Evolutionary conservation across 2,888 invertebrate genomes (phyloP).

Genomic region (Meganola albula): DNA sequence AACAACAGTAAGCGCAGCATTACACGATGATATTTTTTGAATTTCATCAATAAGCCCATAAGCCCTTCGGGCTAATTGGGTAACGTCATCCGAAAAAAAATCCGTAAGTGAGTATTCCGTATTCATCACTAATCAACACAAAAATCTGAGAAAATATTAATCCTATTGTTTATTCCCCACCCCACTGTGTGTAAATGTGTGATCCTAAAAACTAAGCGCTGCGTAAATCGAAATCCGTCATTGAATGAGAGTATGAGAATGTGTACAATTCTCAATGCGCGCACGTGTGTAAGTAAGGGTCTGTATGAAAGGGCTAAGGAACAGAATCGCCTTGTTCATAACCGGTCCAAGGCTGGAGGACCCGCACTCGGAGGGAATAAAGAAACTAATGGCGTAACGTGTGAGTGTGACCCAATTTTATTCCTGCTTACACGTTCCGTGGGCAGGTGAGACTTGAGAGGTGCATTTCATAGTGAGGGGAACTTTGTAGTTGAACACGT

Average conservation of each 20-base stretch:
- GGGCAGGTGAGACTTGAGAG: conserved; percentile 70
- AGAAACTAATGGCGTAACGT: conserved; percentile 39
- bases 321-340: conserved; percentile 38
- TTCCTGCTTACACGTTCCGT: conserved; percentile 30
- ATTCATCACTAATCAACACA: neutral
- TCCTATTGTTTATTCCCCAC: conserved; percentile 16
- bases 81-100: conserved; percentile 3
- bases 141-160: conserved; percentile 2
- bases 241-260: conserved; percentile 36
- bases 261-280: conserved; percentile 40
- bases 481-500: conserved; percentile 41
- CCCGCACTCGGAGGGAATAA: conserved; percentile 28
- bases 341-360: conserved; percentile 42
- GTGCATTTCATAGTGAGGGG: conserved; percentile 56
- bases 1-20: no score
- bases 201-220: conserved; percentile 18
- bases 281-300: conserved; percentile 63
- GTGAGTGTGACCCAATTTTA: conserved; percentile 73
- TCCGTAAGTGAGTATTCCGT: neutral
- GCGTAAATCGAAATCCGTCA: conserved; percentile 24
- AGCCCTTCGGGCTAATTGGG: no score
- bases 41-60: no score
- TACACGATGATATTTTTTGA: no score
- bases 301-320: conserved; percentile 41
- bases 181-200: conserved; percentile 17